phyloP scores from a whole-genome alignment of 2,113 vertebrate genomes.

The Sigmodon hispidus region DNA sequence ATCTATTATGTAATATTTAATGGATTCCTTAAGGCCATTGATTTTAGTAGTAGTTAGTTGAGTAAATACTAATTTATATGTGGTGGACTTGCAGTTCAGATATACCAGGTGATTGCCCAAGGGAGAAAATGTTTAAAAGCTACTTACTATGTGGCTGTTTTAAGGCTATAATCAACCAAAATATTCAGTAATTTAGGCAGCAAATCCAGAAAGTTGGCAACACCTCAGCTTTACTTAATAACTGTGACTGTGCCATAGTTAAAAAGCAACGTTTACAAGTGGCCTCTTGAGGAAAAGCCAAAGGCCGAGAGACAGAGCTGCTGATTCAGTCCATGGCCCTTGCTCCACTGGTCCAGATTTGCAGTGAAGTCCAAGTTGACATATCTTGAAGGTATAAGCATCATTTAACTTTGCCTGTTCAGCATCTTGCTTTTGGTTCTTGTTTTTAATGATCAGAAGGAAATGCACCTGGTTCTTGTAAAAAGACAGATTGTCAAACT shows the following conservation, averaged over 20 bases:
- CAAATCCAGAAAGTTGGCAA: slow-evolving; percentile 77
- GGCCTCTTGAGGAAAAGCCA: slow-evolving; percentile 51
- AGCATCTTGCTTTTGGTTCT: background rate
- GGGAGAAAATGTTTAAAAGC: slow-evolving; percentile 75
- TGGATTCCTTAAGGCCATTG: slow-evolving; percentile 67
- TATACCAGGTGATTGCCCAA: slow-evolving; percentile 73
- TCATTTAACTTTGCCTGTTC: background rate
- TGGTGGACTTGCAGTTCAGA: slow-evolving; percentile 67
- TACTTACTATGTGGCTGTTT: slow-evolving; percentile 74
- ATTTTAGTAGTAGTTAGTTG: slow-evolving; percentile 73
- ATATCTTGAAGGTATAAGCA: background rate
- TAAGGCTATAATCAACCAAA: slow-evolving; percentile 74
- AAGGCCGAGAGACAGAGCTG: slow-evolving; percentile 19
- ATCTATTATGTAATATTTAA: slow-evolving; percentile 66
- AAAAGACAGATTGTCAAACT: slow-evolving; percentile 32
- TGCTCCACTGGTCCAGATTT: background rate
- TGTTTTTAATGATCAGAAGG: background rate
- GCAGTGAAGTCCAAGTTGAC: background rate
- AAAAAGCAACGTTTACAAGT: slow-evolving; percentile 45
- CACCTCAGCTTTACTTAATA: slow-evolving; percentile 59
- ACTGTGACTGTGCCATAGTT: slow-evolving; percentile 62
- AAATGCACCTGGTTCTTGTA: background rate
- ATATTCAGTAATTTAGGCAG: slow-evolving; percentile 73
- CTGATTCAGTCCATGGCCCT: background rate
- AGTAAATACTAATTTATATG: slow-evolving; percentile 78